phyloP scores from a whole-genome alignment of 2,797 vertebrate genomes.

The Aythya fuligula region DNA sequence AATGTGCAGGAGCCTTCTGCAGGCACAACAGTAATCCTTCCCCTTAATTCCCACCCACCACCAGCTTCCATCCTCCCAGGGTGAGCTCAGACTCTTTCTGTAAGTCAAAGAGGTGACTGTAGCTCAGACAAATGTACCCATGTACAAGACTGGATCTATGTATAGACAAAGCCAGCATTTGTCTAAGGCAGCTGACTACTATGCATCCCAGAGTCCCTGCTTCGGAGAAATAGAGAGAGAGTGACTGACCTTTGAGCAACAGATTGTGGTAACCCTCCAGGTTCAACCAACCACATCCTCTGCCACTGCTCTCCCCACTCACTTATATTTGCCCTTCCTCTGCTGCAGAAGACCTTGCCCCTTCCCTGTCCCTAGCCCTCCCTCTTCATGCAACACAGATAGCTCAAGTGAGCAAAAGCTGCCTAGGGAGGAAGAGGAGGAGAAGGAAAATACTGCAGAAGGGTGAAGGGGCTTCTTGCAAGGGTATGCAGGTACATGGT shows the following conservation, averaged over 20 bases:
- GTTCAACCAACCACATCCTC: background rate
- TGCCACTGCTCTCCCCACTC: background rate
- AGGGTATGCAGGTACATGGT: background rate
- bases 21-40: background rate
- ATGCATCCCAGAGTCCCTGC: background rate
- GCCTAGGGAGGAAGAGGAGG: fast-evolving
- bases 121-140: background rate
- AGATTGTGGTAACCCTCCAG: background rate
- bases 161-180: background rate
- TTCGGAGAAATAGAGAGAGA: background rate
- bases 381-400: background rate
- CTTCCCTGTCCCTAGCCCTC: background rate
- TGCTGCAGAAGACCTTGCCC: background rate
- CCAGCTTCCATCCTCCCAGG: background rate
- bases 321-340: background rate
- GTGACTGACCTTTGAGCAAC: background rate
- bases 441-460: background rate
- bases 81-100: background rate
- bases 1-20: background rate
- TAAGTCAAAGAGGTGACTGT: background rate
- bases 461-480: background rate
- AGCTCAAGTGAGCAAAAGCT: background rate
- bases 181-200: background rate
- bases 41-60: background rate
- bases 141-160: background rate